phyloP scores from a whole-genome alignment of 2,113 vertebrate species.

The Seriola aureovittata region DNA sequence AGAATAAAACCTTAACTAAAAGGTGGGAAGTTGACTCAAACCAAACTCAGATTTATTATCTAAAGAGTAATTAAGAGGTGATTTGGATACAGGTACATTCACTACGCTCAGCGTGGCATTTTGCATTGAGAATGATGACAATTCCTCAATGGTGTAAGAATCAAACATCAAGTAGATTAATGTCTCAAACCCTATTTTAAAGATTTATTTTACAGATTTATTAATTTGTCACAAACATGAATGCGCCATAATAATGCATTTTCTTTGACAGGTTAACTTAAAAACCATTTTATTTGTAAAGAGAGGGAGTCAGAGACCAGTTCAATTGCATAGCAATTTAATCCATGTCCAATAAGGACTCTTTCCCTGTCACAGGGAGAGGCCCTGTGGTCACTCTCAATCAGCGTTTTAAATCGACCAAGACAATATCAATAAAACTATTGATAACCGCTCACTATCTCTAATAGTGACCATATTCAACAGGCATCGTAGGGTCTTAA shows the following conservation, averaged over 20 bases:
- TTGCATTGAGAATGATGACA: constrained; percentile 26
- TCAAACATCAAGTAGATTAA: constrained; percentile 66
- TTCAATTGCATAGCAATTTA: constrained; percentile 90
- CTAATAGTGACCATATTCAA: constrained; percentile 83
- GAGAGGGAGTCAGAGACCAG: constrained; percentile 86
- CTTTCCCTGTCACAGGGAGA: constrained; percentile 85
- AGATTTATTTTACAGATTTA: constrained; percentile 78
- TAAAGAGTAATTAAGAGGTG: constrained; percentile 41
- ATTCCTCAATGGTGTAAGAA: constrained; percentile 33
- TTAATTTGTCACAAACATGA: constrained; percentile 80
- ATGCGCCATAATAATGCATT: constrained; percentile 77
- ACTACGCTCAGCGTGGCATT: constrained; percentile 41
- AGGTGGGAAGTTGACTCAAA: constrained; percentile 41
- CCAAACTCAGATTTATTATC: constrained; percentile 32
- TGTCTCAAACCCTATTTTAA: constrained; percentile 67
- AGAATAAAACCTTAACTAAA: constrained; percentile 25
- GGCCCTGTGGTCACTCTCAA: constrained; percentile 84
- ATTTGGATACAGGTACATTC: constrained; percentile 60
- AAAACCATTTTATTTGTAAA: constrained; percentile 82
- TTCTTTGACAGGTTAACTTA: constrained; percentile 80
- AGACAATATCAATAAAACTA: constrained; percentile 85
- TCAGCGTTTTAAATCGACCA: constrained; percentile 79
- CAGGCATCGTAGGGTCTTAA: constrained; percentile 80
- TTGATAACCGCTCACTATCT: constrained; percentile 83
- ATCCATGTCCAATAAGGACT: constrained; percentile 85